These are phyloP conservation scores for Lasioglossum morio DNA, from an alignment of 2,888 invertebrate species.

Conservation along the genomic window DNA sequence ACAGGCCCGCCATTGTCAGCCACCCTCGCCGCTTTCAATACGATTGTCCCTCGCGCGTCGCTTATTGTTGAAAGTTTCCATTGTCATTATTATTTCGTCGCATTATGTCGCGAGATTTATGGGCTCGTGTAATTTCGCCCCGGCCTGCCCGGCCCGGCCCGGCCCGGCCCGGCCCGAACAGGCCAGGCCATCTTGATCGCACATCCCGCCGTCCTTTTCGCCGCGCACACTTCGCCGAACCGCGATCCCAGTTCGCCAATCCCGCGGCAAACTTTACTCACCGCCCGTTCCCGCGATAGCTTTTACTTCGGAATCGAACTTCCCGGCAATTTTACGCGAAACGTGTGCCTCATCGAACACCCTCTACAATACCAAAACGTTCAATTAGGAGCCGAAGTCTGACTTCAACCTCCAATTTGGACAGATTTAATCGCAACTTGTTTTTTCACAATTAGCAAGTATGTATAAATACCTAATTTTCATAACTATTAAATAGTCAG, in stretches of 20 bases:
- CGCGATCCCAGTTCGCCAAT: neutral
- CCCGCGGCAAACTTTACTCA: neutral
- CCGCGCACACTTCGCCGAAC: neutral
- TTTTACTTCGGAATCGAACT: neutral
- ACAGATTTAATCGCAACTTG: neutral
- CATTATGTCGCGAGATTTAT: slow-evolving; percentile 81
- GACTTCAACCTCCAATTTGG: neutral
- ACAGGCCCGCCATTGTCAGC: slow-evolving; percentile 75
- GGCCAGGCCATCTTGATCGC: slow-evolving; percentile 45
- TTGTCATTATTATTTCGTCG: slow-evolving; percentile 84
- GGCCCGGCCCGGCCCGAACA: slow-evolving; percentile 9
- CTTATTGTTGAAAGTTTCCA: slow-evolving; percentile 84
- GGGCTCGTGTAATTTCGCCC: slow-evolving; percentile 76
- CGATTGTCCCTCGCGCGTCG: slow-evolving; percentile 80
- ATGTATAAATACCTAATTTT: no score
- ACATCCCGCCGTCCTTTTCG: slow-evolving; percentile 2
- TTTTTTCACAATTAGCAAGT: no score
- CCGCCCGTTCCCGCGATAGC: neutral
- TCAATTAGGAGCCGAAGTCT: neutral
- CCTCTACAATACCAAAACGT: neutral
- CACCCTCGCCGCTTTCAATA: slow-evolving; percentile 81
- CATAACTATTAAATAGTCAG: no score
- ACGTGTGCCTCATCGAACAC: no score
- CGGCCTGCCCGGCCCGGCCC: slow-evolving; percentile 10
- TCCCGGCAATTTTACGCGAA: neutral